Evolutionary conservation across 2,888 invertebrate species (phyloP), one percentile per base, ranked within the genome.

Genomic region (Busseola fusca): DNA sequence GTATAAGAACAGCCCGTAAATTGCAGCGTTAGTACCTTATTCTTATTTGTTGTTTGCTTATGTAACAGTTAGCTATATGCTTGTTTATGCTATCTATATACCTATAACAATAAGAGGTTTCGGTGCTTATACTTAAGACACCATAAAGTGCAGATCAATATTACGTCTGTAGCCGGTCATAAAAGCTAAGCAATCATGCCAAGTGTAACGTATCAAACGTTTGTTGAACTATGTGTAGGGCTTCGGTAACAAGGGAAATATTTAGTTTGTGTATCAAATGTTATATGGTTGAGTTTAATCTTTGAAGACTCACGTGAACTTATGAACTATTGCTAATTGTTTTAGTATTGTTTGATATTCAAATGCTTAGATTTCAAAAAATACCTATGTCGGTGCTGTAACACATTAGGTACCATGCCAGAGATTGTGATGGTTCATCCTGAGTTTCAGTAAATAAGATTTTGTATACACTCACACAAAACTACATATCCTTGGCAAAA

Each of bases 131-230:
- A 82, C 68, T 75, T 76, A 83, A 70, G 83, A 74, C 40, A 56
- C 63, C 84, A 82, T 82, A 84, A 83, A 84, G 58, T 77, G 68
- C 65, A 82, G 82, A 82, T 80, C 83, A 77, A 80, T 80, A 79
- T 66, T 77, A 84, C 83, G 65, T 56, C 73, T 72, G 74, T 72
- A 80, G 72, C 72, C 72, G 42, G 66, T 77, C 83, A 80, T 83
- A 83, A 84, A 83, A 72, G 65, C 71, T 56, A 64, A 80, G 76
- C 77, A 82, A 84, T 84, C 80, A 84, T 70, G 69, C 73, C 80
- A 64, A 84, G 82, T 84, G 76, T 82, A 76, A 76, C 72, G 66
- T 77, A 75, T 70, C 73, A 76, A 77, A 70, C 71, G 75, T 74
- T 74, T 77, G 70, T 75, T 54, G 63, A 76, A 76, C 63, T 76